A percentile compares a stretch with the other conserved stretches of the same genome.
Conservation (phyloP, 2,888 invertebrate genomes). For the Mimas tiliae region DNA sequence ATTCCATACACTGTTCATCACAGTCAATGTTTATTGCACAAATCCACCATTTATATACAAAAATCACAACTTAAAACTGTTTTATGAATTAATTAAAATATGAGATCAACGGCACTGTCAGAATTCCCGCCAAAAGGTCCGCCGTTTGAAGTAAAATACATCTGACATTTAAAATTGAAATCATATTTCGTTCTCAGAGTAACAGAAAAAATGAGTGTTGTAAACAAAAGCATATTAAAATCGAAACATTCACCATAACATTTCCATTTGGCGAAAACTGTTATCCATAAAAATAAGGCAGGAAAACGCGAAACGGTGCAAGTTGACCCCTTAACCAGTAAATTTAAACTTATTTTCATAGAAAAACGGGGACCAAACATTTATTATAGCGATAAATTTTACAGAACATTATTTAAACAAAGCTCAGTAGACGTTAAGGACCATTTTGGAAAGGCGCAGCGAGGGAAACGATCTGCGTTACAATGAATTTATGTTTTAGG, state of each 20-base stretch:
- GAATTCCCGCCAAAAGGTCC: no score
- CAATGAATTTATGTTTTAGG: constrained; percentile 76
- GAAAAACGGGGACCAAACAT: constrained; percentile 75
- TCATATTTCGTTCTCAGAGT: no score
- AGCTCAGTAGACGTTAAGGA: constrained; percentile 80
- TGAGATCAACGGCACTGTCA: no score
- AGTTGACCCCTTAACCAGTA: constrained; percentile 63
- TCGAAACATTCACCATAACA: constrained; percentile 27
- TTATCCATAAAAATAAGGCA: constrained; percentile 44
- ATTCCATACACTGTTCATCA: no score
- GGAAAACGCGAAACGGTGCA: constrained; percentile 49
- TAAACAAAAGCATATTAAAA: background rate
- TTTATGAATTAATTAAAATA: no score
- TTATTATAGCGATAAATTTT: constrained; percentile 82
- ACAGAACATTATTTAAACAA: constrained; percentile 82
- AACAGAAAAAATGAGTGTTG: background rate
- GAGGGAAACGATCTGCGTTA: constrained; percentile 68
- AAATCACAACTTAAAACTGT: no score
- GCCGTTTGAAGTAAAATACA: no score
- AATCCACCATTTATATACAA: no score
- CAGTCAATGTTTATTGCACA: no score
- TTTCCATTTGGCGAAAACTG: constrained; percentile 33
- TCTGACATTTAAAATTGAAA: no score
- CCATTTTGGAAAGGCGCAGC: constrained; percentile 75
- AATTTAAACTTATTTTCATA: constrained; percentile 81